These are phyloP conservation scores for Ophiodon elongatus DNA, from an alignment of 2,113 vertebrate genomes.

Conservation along the genomic window DNA sequence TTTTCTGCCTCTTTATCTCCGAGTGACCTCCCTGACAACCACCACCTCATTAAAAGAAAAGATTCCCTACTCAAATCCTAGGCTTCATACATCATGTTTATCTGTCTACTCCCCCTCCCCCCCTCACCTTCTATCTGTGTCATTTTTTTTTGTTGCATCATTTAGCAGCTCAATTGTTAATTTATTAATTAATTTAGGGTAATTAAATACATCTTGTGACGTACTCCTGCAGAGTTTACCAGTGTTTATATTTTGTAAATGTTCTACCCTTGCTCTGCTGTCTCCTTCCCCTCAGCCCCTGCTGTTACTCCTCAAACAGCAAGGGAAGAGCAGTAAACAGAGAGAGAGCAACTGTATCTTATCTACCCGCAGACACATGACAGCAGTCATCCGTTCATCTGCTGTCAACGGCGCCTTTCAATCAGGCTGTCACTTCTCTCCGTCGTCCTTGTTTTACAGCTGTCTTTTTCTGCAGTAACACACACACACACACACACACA, in stretches of 20 bases:
- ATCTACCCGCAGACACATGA: constrained; percentile 14
- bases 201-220: neutral
- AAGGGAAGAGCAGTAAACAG: neutral
- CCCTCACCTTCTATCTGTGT: too few relatives aligned
- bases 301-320: neutral
- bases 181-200: neutral
- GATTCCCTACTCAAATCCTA: neutral
- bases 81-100: too few relatives aligned
- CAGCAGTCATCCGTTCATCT: constrained; percentile 37
- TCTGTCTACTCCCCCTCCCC: too few relatives aligned
- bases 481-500: constrained; percentile 11
- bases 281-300: neutral
- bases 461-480: constrained; percentile 2
- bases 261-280: neutral
- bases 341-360: constrained; percentile 6
- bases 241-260: neutral
- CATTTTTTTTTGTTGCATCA: neutral
- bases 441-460: neutral
- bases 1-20: neutral
- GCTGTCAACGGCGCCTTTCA: constrained; percentile 40
- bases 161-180: neutral
- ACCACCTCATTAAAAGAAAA: neutral
- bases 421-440: constrained; percentile 21
- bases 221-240: constrained; percentile 3
- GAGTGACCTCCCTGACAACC: neutral